These are phyloP conservation scores for Lordiphosa fenestrarum DNA, from an alignment of 2,888 invertebrate genomes.

Conservation along the genomic window DNA sequence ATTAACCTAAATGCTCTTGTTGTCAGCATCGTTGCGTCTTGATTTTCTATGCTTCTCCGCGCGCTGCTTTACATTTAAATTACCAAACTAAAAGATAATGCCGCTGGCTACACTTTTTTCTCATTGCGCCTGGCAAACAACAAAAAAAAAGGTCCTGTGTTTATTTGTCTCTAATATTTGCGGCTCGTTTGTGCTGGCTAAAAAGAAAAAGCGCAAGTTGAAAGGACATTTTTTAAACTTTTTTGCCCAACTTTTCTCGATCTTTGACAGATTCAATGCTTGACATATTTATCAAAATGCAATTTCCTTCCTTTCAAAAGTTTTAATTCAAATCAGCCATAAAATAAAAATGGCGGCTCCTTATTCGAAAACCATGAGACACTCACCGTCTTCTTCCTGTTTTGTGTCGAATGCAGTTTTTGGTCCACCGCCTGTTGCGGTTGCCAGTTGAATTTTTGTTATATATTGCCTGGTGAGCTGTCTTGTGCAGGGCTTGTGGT, in stretches of 20 bases:
- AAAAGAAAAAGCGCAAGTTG: slow-evolving; percentile 32
- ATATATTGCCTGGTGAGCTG: slow-evolving; percentile 39
- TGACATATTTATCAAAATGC: slow-evolving; percentile 4
- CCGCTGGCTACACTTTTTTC: slow-evolving; percentile 37
- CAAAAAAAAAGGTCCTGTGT: slow-evolving; percentile 46
- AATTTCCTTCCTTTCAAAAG: not conserved
- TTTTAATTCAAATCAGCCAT: not conserved
- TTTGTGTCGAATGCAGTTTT: slow-evolving; percentile 19
- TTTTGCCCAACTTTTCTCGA: slow-evolving; percentile 13
- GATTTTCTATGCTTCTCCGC: slow-evolving; percentile 29
- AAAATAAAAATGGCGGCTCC: not conserved
- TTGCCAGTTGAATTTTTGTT: slow-evolving; percentile 12
- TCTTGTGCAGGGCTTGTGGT: slow-evolving; percentile 44
- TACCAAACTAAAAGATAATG: slow-evolving; percentile 55
- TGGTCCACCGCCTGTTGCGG: slow-evolving; percentile 11
- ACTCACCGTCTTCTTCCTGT: slow-evolving; percentile 20
- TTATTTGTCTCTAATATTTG: slow-evolving; percentile 25
- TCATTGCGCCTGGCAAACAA: slow-evolving; percentile 17
- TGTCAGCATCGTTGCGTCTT: slow-evolving; percentile 31
- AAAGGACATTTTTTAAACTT: slow-evolving; percentile 25
- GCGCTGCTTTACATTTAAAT: slow-evolving; percentile 60
- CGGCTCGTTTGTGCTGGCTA: slow-evolving; percentile 37
- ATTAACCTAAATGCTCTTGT: slow-evolving; percentile 61
- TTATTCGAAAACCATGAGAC: not conserved
- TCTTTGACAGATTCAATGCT: not conserved